Conservation (phyloP, 2,797 vertebrate genomes). For the Danio tinwini region DNA sequence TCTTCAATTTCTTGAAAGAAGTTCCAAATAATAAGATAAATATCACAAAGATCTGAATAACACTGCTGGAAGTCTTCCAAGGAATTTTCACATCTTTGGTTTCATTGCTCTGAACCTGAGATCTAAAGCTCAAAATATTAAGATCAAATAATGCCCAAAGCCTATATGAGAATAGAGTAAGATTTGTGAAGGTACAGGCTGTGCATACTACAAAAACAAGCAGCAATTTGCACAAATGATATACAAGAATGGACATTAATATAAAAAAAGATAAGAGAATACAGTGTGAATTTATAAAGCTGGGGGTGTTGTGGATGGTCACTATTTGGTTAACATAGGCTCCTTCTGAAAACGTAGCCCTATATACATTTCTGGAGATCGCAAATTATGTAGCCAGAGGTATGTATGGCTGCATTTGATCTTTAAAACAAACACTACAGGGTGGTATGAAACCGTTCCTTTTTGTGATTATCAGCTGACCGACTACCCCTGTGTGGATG, state of each 20-base stretch:
- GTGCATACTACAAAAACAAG: neutral
- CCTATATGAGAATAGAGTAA: neutral
- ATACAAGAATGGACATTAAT: neutral
- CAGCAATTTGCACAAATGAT: neutral
- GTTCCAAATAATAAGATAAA: neutral
- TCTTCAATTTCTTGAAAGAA: neutral
- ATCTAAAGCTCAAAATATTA: neutral
- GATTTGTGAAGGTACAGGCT: neutral
- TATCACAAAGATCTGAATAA: neutral
- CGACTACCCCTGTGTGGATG: too few species aligned
- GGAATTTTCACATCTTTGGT: neutral
- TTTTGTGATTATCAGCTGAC: too few species aligned
- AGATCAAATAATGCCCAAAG: neutral
- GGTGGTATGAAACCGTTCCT: too few species aligned
- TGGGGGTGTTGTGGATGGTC: too few species aligned
- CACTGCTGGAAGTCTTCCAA: neutral
- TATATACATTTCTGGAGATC: too few species aligned
- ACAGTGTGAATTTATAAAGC: neutral
- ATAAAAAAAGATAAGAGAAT: neutral
- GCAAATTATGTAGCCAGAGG: too few species aligned
- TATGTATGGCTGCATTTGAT: too few species aligned
- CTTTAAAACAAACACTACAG: too few species aligned
- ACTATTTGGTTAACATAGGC: too few species aligned
- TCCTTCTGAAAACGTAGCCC: too few species aligned
- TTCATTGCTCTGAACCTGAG: neutral